These are phyloP conservation scores for Chaetura pelagica DNA, from an alignment of 2,113 vertebrate species.

Conservation along the genomic window DNA sequence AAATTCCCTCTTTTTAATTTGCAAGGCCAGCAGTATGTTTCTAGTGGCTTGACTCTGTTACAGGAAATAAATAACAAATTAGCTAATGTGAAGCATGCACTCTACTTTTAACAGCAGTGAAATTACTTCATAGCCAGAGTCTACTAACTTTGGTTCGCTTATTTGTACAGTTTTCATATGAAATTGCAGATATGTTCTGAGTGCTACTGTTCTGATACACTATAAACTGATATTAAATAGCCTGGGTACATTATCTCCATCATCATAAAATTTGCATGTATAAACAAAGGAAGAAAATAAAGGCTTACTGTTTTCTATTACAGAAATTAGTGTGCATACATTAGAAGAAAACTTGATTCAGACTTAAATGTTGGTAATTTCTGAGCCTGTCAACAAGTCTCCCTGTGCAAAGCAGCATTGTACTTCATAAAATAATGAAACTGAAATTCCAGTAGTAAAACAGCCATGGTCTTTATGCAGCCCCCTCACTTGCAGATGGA, in stretches of 20 bases:
- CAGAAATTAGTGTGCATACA: background rate
- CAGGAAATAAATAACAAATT: background rate
- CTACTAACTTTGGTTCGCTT: background rate
- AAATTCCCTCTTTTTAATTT: background rate
- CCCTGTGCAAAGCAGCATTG: background rate
- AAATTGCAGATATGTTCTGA: background rate
- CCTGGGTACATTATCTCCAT: background rate
- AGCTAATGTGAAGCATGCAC: background rate
- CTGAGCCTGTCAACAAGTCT: background rate
- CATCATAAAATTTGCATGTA: background rate
- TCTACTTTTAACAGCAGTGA: background rate
- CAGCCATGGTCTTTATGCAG: background rate
- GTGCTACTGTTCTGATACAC: background rate
- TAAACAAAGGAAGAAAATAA: background rate
- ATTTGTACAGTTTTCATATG: background rate
- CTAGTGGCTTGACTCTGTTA: background rate
- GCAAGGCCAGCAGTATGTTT: background rate
- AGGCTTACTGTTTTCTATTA: background rate
- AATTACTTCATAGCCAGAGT: background rate
- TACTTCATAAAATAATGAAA: background rate
- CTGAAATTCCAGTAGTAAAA: background rate
- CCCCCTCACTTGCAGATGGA: background rate
- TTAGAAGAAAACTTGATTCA: background rate
- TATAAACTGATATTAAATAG: background rate
- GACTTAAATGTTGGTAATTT: rapidly evolving